These are phyloP conservation scores for Paramormyrops kingsleyae DNA, from an alignment of 2,113 vertebrate species.

Conservation along the genomic window DNA sequence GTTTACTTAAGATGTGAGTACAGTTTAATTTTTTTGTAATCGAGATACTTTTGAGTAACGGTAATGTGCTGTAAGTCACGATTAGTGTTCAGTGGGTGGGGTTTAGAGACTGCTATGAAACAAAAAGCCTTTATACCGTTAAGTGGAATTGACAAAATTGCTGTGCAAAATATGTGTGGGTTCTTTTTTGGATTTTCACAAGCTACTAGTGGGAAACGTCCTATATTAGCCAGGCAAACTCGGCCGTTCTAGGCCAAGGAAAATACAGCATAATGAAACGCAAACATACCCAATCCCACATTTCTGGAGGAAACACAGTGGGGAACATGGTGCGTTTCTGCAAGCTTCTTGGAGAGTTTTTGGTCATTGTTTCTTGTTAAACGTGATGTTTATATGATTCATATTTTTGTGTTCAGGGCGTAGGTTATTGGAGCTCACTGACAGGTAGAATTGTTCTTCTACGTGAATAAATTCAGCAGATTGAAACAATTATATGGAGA, in stretches of 20 bases:
- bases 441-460: background rate
- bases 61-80: background rate
- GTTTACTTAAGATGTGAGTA: background rate
- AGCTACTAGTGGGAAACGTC: slow-evolving; percentile 5
- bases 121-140: background rate
- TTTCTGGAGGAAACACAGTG: background rate
- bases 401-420: background rate
- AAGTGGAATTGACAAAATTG: slow-evolving; percentile 2
- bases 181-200: slow-evolving; percentile 4
- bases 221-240: slow-evolving; percentile 1
- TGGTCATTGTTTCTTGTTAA: background rate
- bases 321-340: background rate
- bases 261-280: slow-evolving; percentile 1
- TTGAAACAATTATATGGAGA: background rate
- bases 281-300: background rate
- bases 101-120: background rate
- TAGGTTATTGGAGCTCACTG: background rate
- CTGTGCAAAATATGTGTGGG: background rate
- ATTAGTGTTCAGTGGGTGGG: background rate
- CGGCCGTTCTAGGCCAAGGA: background rate
- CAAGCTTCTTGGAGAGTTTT: background rate
- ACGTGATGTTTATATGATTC: background rate
- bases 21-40: background rate
- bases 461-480: background rate
- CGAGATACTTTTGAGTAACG: background rate